Evolutionary conservation across 2,888 invertebrate genomes (phyloP).

Genomic region (Beris morrisii): DNA sequence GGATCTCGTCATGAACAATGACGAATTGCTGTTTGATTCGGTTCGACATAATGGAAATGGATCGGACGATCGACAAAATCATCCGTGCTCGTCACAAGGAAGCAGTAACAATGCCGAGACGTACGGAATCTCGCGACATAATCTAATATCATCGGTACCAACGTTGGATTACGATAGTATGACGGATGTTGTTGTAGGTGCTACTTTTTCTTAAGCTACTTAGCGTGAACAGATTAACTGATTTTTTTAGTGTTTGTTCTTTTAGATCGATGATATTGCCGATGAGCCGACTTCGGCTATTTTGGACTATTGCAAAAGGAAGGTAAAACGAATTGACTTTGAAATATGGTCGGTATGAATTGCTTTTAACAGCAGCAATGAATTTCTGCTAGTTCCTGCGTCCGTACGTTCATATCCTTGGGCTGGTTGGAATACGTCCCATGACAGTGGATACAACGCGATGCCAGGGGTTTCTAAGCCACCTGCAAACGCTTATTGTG

Average conservation of each 20-base stretch:
- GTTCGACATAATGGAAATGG: constrained; percentile 9
- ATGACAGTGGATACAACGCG: constrained; percentile 65
- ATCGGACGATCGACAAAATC: neutral
- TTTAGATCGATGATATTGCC: constrained; percentile 69
- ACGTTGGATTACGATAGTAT: constrained; percentile 34
- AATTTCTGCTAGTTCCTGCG: constrained; percentile 61
- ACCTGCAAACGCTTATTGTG: constrained; percentile 70
- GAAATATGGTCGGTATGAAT: neutral
- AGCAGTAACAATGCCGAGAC: constrained; percentile 25
- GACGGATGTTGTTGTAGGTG: constrained; percentile 38
- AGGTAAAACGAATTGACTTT: constrained; percentile 54
- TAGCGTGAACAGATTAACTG: constrained; percentile 44
- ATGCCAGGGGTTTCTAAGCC: constrained; percentile 64
- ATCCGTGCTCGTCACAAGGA: constrained; percentile 22
- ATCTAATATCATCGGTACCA: constrained; percentile 26
- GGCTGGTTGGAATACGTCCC: constrained; percentile 75
- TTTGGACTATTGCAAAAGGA: constrained; percentile 78
- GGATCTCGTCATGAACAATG: constrained; percentile 28
- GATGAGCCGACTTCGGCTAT: constrained; percentile 78
- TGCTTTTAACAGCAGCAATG: constrained; percentile 47
- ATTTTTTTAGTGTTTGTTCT: constrained; percentile 44
- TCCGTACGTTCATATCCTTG: constrained; percentile 74
- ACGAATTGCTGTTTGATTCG: constrained; percentile 13
- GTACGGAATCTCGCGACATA: constrained; percentile 17
- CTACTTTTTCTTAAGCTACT: neutral